These are phyloP conservation scores for Vanacampus margaritifer DNA, from an alignment of 2,113 vertebrate species.

Conservation along the genomic window DNA sequence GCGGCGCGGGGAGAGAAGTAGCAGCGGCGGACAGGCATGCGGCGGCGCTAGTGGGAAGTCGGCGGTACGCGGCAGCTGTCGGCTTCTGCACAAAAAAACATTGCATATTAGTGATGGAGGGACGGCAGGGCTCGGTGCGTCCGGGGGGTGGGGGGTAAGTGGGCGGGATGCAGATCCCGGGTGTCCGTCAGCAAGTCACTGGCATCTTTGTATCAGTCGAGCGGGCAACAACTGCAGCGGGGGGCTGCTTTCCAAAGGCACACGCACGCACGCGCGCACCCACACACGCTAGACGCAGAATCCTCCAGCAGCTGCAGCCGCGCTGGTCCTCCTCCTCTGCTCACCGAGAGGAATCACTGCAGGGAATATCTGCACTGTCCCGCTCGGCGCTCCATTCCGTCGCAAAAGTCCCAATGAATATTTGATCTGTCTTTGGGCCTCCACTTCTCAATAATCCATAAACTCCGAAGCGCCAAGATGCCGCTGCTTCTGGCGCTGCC, in stretches of 20 bases:
- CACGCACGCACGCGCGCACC: slow-evolving; percentile 32
- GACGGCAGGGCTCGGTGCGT: slow-evolving; percentile 51
- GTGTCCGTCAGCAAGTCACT: slow-evolving; percentile 60
- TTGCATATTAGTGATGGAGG: slow-evolving; percentile 81
- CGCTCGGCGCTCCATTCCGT: slow-evolving; percentile 10
- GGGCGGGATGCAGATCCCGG: slow-evolving; percentile 71
- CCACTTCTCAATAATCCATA: slow-evolving; percentile 69
- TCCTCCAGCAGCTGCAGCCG: slow-evolving; percentile 57
- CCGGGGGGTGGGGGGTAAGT: slow-evolving; percentile 69
- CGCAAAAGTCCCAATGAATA: slow-evolving; percentile 57
- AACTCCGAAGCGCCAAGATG: slow-evolving; percentile 73
- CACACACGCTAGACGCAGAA: slow-evolving; percentile 48
- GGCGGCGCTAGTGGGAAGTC: slow-evolving; percentile 84
- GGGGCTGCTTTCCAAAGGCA: slow-evolving; percentile 78
- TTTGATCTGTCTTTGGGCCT: slow-evolving; percentile 50
- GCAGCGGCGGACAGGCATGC: slow-evolving; percentile 64
- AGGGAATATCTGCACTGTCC: slow-evolving; percentile 31
- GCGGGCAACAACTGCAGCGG: slow-evolving; percentile 81
- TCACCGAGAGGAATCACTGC: slow-evolving; percentile 50
- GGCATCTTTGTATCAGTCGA: slow-evolving; percentile 66
- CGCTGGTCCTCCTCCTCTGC: slow-evolving; percentile 33
- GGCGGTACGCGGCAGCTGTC: slow-evolving; percentile 75
- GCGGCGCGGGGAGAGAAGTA: slow-evolving; percentile 63
- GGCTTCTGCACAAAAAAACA: slow-evolving; percentile 89
- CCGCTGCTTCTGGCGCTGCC: slow-evolving; percentile 37